Base-by-base conservation (phyloP, 2,797 vertebrate genomes). In the Apogon talboti region DNA sequence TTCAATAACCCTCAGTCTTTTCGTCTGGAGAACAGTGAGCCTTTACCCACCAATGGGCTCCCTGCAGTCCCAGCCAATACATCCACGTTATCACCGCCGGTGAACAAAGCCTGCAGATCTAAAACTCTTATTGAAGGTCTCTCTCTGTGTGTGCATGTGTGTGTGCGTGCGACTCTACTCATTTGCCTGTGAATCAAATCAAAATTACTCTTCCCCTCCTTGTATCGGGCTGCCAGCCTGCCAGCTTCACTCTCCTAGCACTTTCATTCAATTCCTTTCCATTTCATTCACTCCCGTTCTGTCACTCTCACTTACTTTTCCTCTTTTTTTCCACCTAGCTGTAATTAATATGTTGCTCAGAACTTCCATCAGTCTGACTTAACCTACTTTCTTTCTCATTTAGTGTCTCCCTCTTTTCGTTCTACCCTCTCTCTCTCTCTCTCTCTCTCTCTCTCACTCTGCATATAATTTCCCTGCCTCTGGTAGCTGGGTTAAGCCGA, bases 301-400 rank as follows among this genome's bases (percentile, higher is more conserved):
- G 77, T 78, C 82, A 78, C 68, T 89, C 64, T 76, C 71, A 67
- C 56, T 86, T 61, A 42, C 61, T 44, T 50, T 70, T 51, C 59
- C 61, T 71, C 46, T 55, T 64, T 61, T 63, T 75, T 62, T 72
- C 62, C 58, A 85, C 89, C 73, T 84, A 44, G 79, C 66, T 70
- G 73, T 90, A 90, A 92, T 92, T 91, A 90, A 90, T 90, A 79
- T 87, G 84, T 90, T 86, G 79, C 85, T 86, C 71, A 83, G 81
- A 71, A 84, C 73, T 77, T 83, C 86, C 84, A 84, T 90, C 88
- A 87, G 82, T 89, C 80, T 86, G 84, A 91, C 84, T 90, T 91
- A 92, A 89, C 89, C 90, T 89, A 91, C 88, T 92, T 91, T 90
- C 80, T 74, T 67, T 74, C 77, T 86, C 79, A 84, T 84, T 86